Conservation (phyloP, 64 coral and sea anemone species). For the Orbicella faveolata region DNA sequence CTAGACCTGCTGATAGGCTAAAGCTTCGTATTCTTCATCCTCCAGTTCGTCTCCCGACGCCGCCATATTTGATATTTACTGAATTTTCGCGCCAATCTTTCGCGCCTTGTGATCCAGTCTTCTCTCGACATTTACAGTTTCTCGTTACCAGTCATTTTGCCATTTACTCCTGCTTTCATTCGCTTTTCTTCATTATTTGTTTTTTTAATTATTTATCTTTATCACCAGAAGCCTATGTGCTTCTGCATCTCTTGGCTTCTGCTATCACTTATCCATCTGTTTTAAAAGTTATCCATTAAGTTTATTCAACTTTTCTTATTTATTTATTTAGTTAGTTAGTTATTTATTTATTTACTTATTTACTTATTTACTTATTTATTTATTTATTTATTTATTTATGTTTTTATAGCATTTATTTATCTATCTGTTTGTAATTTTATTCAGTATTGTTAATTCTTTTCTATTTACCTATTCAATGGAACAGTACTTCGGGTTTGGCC, state of each 20-base stretch:
- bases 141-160: neutral
- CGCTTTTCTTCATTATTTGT: neutral
- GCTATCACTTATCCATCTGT: neutral
- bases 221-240: too few species aligned
- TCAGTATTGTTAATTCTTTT: too few species aligned
- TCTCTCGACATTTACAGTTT: neutral
- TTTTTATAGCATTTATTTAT: too few species aligned
- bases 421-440: too few species aligned
- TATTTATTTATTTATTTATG: too few species aligned
- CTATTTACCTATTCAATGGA: too few species aligned
- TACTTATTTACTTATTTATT: neutral
- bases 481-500: too few species aligned
- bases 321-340: too few species aligned
- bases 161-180: neutral
- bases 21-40: constrained; percentile 60
- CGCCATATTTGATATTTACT: constrained; percentile 49
- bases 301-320: too few species aligned
- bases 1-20: constrained; percentile 86
- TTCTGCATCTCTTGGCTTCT: too few species aligned
- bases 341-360: too few species aligned
- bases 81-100: constrained; percentile 46
- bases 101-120: neutral
- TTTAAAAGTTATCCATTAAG: neutral
- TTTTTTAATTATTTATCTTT: neutral
- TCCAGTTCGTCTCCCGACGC: constrained; percentile 74